Base-by-base conservation (phyloP, 37 sponge, comb jelly and placozoan genomes). In the Theonella swinhoei region DNA sequence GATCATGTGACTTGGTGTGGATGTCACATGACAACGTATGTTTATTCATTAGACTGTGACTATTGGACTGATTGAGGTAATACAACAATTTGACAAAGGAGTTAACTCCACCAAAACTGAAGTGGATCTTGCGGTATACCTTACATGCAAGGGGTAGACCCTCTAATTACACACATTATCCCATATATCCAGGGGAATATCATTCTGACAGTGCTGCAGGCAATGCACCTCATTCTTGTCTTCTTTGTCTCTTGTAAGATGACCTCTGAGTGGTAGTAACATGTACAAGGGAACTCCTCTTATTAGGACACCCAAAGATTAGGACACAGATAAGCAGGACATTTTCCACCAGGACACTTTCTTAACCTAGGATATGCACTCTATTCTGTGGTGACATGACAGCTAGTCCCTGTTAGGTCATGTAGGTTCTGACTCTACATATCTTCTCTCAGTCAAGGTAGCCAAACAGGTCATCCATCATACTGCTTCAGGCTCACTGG, bases 391-490 rank as follows among this genome's bases (percentile, higher is more conserved):
- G n/a, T n/a, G n/a, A n/a, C n/a, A n/a, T n/a, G n/a, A n/a, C n/a
- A n/a, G n/a, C n/a, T n/a, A n/a, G n/a, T n/a, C n/a, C n/a, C n/a
- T n/a, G n/a, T n/a, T n/a, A n/a, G n/a, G n/a, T n/a, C n/a, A n/a
- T n/a, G n/a, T n/a, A n/a, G n/a, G n/a, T n/a, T n/a, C n/a, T n/a
- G n/a, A n/a, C n/a, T n/a, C n/a, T n/a, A n/a, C n/a, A n/a, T n/a
- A n/a, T n/a, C n/a, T n/a, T n/a, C n/a, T n/a, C n/a, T 9, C 77
- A 93, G 94, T 89, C 76, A 89, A 90, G 72, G 83, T 93, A 36
- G 90, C 76, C 14, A 89, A 86, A 29, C 87, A 93, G 83, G 87
- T 93, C 0, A 3, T 90, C 19, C 91, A 85, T 68, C 84, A 77
- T 54, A 83, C 90, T 28, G 94, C 88, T 3, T 79, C 87, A 8